Evolutionary conservation across 2,797 vertebrate species (phyloP).

Genomic region (Silurus aristotelis): DNA sequence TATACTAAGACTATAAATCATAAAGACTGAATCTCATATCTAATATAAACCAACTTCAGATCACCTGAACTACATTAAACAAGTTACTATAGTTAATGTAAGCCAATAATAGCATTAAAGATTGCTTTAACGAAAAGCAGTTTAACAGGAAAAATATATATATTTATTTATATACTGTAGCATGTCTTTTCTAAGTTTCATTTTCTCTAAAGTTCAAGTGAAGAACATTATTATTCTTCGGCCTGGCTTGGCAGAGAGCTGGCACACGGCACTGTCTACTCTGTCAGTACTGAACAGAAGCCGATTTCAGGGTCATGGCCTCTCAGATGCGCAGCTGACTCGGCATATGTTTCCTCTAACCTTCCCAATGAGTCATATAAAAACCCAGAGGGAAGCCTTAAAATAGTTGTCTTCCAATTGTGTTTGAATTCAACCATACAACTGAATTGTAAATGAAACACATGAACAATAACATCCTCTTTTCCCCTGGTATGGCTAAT

Average conservation of each 20-base stretch:
- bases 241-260: slow-evolving; percentile 29
- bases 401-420: slow-evolving; percentile 14
- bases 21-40: background rate
- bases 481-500: slow-evolving; percentile 11
- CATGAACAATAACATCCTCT: slow-evolving; percentile 25
- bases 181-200: background rate
- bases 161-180: background rate
- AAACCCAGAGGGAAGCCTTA: slow-evolving; percentile 29
- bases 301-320: slow-evolving; percentile 33
- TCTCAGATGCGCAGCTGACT: slow-evolving; percentile 22
- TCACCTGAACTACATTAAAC: background rate
- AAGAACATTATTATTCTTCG: slow-evolving; percentile 2
- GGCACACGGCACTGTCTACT: slow-evolving; percentile 16
- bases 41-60: background rate
- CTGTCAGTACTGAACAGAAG: slow-evolving; percentile 22
- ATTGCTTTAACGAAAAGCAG: background rate
- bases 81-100: background rate
- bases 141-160: background rate
- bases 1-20: background rate
- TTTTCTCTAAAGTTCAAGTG: slow-evolving; percentile 5
- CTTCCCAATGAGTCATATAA: slow-evolving; percentile 39
- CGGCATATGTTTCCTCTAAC: slow-evolving; percentile 37
- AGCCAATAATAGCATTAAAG: background rate
- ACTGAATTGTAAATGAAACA: slow-evolving; percentile 29
- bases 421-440: background rate